Evolutionary conservation across 2,888 invertebrate genomes (phyloP), one percentile per base, ranked within the genome.

Genomic region (Leptothorax acervorum): DNA sequence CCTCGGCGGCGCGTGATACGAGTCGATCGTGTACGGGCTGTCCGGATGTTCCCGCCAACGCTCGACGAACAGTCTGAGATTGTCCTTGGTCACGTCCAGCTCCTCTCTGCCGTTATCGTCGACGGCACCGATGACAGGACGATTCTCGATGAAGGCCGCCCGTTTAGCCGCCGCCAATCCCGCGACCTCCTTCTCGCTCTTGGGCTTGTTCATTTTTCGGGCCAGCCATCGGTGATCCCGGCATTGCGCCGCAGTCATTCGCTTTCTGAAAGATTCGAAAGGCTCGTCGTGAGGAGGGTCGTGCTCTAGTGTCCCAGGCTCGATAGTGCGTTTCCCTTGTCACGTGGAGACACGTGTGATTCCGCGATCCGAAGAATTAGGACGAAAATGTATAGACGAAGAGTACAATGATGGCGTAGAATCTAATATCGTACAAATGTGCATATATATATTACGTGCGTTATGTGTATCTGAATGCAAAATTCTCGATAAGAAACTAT

Each of bases 41-140:
- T 98, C 97, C 0, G 98, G 98, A 94, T 98, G 98, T 92, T 98
- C 98, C 92, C 97, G 97, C 98, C 98, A 98, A 83, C 98, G 96
- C 93, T 98, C 98, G 74, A 98, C 98, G 95, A 98, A 98, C 91
- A 97, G 96, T 91, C 97, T 96, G 74, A 98, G 96, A 95, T 98
- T 98, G 94, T 98, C 98, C 96, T 98, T 98, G 87, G 98, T 96
- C 90, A 97, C 96, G 93, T 97, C 97, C 93, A 97, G 95, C 90
- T 96, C 96, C 87, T 96, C 96, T 91, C 95, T 78, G 39, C 12
- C 55, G 82, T 45, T 78, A n/a, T 65, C 45, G 39, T 57, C 23
- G 53, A 68, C 35, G 74, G 45, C 60, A 11, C 95, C 53, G 51
- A 57, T 31, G 63, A 93, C 91, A 63, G 31, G 92, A 51, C 15